Conservation (phyloP, 2,797 vertebrate species). For the Buphagus erythrorhynchus region DNA sequence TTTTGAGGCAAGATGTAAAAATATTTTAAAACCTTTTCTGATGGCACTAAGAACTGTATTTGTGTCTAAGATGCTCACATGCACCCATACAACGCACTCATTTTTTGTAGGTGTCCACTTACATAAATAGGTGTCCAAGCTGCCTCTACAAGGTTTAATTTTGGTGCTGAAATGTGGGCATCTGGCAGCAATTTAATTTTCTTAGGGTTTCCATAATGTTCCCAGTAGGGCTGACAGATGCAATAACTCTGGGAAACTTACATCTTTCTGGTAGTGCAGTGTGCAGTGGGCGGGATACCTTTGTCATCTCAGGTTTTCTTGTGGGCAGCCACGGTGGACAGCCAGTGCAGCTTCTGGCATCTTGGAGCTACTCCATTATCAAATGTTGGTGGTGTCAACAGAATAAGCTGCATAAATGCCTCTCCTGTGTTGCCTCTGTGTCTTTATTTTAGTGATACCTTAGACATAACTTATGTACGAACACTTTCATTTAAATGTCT, state of each 20-base stretch:
- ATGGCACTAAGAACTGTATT: background rate
- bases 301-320: background rate
- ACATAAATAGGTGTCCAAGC: background rate
- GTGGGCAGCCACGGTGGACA: rapidly evolving
- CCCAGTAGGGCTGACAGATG: rapidly evolving
- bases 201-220: background rate
- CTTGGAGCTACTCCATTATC: background rate
- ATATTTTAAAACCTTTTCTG: background rate
- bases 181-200: background rate
- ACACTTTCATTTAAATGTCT: background rate
- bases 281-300: rapidly evolving
- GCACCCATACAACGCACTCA: background rate
- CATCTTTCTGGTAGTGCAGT: rapidly evolving
- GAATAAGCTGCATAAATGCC: background rate
- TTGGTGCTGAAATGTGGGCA: background rate
- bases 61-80: background rate
- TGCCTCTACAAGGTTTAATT: background rate
- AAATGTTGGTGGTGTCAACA: background rate
- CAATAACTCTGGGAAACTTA: background rate
- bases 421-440: rapidly evolving
- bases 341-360: too few relatives aligned
- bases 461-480: background rate
- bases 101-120: background rate
- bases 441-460: background rate
- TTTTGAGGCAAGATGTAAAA: background rate